Percentiles rank a stretch among this genome's conserved stretches.
phyloP scores from a whole-genome alignment of 2,888 invertebrate species.

The Latheticus oryzae region DNA sequence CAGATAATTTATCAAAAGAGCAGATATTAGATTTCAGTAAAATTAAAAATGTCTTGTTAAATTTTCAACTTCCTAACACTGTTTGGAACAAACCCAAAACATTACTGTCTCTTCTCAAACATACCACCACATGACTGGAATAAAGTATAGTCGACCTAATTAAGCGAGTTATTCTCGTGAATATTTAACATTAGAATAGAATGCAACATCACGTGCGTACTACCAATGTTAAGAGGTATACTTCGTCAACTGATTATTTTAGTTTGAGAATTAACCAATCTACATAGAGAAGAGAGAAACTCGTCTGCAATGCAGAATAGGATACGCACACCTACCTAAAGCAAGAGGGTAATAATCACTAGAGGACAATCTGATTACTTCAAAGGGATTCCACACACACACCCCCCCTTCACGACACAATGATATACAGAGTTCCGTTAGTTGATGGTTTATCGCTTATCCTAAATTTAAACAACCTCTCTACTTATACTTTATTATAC shows the following conservation, averaged over 20 bases:
- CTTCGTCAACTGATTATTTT: slow-evolving; percentile 28
- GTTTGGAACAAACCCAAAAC: slow-evolving; percentile 24
- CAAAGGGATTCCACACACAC: slow-evolving; percentile 23
- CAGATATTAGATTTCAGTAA: slow-evolving; percentile 25
- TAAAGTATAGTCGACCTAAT: slow-evolving; percentile 35
- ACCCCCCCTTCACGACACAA: slow-evolving; percentile 4
- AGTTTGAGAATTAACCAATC: slow-evolving; percentile 38
- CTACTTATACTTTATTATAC: slow-evolving; percentile 15
- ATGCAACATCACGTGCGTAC: slow-evolving; percentile 28
- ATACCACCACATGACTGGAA: slow-evolving; percentile 18
- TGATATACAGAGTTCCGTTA: slow-evolving; percentile 11
- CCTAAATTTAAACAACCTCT: slow-evolving; percentile 6
- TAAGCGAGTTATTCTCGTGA: slow-evolving; percentile 27
- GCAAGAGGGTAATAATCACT: slow-evolving; percentile 28
- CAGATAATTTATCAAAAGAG: slow-evolving; percentile 38
- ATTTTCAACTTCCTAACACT: neutral
- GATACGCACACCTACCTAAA: slow-evolving; percentile 16
- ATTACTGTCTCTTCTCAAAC: slow-evolving; percentile 14
- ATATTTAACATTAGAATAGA: slow-evolving; percentile 26
- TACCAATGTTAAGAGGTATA: slow-evolving; percentile 27
- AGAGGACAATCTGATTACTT: slow-evolving; percentile 39
- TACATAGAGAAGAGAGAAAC: slow-evolving; percentile 32
- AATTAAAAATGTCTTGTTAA: slow-evolving; percentile 26
- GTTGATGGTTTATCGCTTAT: slow-evolving; percentile 11
- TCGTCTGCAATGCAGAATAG: slow-evolving; percentile 41